These are phyloP conservation scores for Chymomyza procnemis DNA, from an alignment of 2,888 invertebrate species.

Conservation along the genomic window DNA sequence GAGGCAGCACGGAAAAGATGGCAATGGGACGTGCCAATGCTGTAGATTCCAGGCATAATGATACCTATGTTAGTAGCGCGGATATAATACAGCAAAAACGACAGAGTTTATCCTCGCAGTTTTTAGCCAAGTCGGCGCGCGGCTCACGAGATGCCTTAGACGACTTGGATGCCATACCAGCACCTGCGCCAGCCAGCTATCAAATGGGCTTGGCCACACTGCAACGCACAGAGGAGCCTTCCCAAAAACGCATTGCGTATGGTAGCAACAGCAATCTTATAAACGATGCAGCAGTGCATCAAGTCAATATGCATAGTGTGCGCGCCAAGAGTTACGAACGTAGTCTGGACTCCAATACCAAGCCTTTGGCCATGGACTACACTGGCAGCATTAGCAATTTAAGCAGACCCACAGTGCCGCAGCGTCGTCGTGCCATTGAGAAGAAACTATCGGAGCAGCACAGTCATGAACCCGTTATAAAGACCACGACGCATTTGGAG, in stretches of 20 bases:
- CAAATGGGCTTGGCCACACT: neutral
- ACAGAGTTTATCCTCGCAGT: slow-evolving; percentile 74
- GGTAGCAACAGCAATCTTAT: slow-evolving; percentile 72
- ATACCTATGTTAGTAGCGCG: slow-evolving; percentile 76
- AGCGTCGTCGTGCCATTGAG: slow-evolving; percentile 82
- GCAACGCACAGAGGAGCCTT: slow-evolving; percentile 42
- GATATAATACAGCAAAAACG: slow-evolving; percentile 77
- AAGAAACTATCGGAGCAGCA: slow-evolving; percentile 80
- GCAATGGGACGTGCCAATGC: slow-evolving; percentile 3
- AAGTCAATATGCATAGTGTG: slow-evolving; percentile 30
- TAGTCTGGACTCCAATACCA: slow-evolving; percentile 9
- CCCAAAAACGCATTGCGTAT: slow-evolving; percentile 50
- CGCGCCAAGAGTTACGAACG: slow-evolving; percentile 62
- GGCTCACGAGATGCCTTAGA: slow-evolving; percentile 76
- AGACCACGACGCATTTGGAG: slow-evolving; percentile 78
- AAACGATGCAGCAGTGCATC: slow-evolving; percentile 14
- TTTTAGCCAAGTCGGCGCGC: slow-evolving; percentile 72
- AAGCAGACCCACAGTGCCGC: slow-evolving; percentile 83
- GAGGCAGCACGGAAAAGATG: slow-evolving; percentile 42
- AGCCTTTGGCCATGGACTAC: slow-evolving; percentile 29
- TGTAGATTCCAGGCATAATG: slow-evolving; percentile 35
- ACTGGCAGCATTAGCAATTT: slow-evolving; percentile 43
- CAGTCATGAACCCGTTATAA: slow-evolving; percentile 21
- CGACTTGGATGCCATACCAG: slow-evolving; percentile 73
- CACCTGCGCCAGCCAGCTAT: slow-evolving; percentile 3